Evolutionary conservation across 2,888 invertebrate species (phyloP), one percentile per base, ranked within the genome.

Genomic region (Ophion ellenae): DNA sequence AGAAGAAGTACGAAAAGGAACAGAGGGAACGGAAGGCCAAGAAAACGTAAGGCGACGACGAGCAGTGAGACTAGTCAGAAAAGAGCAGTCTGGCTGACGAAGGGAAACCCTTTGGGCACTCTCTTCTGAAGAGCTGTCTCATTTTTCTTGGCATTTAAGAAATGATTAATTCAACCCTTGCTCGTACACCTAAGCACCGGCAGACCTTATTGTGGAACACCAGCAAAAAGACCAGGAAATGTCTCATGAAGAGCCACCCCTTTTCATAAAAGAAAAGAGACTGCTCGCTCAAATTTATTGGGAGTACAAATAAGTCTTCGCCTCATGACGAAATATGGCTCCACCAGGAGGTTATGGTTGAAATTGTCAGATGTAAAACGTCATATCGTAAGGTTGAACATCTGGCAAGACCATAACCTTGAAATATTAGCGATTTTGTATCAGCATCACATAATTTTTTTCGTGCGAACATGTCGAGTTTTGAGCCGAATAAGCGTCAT

Each of bases 131-230:
- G 73, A 83, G 76, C 76, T 74, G 40, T 59, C 77, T 20, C 73
- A 73, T 80, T 75, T 77, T 67, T n/a, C 57, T 80, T 86, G 77
- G 80, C 76, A n/a, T 71, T 74, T 10, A 24, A 61, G 82, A 80
- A 85, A 80, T 80, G 67, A 77, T 80, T 80, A 28, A 53, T 78
- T 57, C 45, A 24, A 28, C 79, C 45, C 61, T 24, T n/a, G 17
- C 64, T 74, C 75, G 70, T 28, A 14, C 61, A 47, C 66, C n/a
- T 20, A 17, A 40, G n/a, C 66, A 20, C 17, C 45, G 20, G 40
- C 24, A 45, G 57, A 66, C 53, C 17, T n/a, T 36, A 66, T 7
- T 36, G 40, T 71, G 20, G n/a, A 17, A 10, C 17, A 74, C 20
- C 24, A 53, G 28, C 45, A 20, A 57, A 10, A 59, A 45, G 64